Base-by-base conservation (phyloP, 2,113 vertebrate species). In the Colinus virginianus region DNA sequence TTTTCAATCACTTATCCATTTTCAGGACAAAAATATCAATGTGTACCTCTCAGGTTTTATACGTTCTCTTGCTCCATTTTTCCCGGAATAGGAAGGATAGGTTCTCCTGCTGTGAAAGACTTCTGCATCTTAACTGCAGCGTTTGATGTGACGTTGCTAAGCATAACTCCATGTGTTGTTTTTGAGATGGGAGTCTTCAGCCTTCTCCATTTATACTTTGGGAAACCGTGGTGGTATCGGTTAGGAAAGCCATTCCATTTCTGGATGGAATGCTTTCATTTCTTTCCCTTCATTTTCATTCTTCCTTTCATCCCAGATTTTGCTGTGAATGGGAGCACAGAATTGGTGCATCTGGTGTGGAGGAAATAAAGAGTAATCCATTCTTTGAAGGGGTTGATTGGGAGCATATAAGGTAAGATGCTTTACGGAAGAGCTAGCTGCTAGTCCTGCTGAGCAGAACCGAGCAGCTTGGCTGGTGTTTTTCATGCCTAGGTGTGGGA, bases 341-440 rank as follows among this genome's bases (percentile, higher is more conserved):
- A 97, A 98, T 99, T 68, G 99, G 99, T 80, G 98, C 99, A 55
- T 92, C 96, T 43, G 98, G 98, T 62, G 98, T 99, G 86, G 99
- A 99, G 96, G 99, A 99, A 96, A 99, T 99, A 87, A 99, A 99
- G 97, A 98, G 96, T 96, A 99, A 99, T 78, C 97, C 97, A 34
- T 99, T 99, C 98, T 99, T 99, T 97, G 99, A 99, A 98, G 99
- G 98, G 11, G 99, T 99, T 96, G 99, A 99, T 96, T 99, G 99
- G 95, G 99, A 99, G 95, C 99, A 99, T 88, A 99, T 99, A 98
- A 99, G 99, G 99, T 99, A 97, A 87, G 93, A 92, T 9, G 75
- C 56, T 90, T 63, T 59, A 55, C 79, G 91, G 82, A 87, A 72
- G 56, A 87, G 46, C 63, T 40, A 42, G 30, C 82, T 90, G 91